These are phyloP conservation scores for Chymomyza amoena DNA, from an alignment of 2,888 invertebrate species.

Conservation along the genomic window DNA sequence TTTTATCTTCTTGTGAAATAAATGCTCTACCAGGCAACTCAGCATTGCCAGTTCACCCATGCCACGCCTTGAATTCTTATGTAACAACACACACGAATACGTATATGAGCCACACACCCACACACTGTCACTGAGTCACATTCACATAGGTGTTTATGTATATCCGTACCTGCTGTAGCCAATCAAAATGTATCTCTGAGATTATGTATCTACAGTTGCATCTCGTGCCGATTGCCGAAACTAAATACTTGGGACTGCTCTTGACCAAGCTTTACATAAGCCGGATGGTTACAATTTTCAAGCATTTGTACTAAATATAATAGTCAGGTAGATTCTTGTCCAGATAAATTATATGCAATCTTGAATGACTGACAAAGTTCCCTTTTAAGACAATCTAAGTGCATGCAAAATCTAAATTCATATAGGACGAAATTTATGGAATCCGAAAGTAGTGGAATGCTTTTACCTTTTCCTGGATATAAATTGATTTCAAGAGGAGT, in stretches of 20 bases:
- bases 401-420: too few relatives aligned
- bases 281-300: too few relatives aligned
- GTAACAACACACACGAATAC: not conserved
- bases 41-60: constrained; percentile 38
- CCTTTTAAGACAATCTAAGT: too few relatives aligned
- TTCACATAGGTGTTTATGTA: not conserved
- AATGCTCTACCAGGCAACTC: not conserved
- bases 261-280: too few relatives aligned
- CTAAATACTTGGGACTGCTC: not conserved
- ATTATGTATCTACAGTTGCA: not conserved
- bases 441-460: too few relatives aligned
- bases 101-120: not conserved
- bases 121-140: not conserved
- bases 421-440: too few relatives aligned
- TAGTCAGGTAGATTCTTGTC: too few relatives aligned
- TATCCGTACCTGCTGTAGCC: not conserved
- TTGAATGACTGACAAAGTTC: too few relatives aligned
- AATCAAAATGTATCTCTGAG: not conserved
- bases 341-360: too few relatives aligned
- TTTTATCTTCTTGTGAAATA: constrained; percentile 14
- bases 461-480: too few relatives aligned
- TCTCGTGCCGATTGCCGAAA: constrained; percentile 18
- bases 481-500: too few relatives aligned
- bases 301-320: too few relatives aligned
- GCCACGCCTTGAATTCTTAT: constrained; percentile 48